phyloP scores from a whole-genome alignment of 2,113 vertebrate genomes.

The Psittacus erithacus region DNA sequence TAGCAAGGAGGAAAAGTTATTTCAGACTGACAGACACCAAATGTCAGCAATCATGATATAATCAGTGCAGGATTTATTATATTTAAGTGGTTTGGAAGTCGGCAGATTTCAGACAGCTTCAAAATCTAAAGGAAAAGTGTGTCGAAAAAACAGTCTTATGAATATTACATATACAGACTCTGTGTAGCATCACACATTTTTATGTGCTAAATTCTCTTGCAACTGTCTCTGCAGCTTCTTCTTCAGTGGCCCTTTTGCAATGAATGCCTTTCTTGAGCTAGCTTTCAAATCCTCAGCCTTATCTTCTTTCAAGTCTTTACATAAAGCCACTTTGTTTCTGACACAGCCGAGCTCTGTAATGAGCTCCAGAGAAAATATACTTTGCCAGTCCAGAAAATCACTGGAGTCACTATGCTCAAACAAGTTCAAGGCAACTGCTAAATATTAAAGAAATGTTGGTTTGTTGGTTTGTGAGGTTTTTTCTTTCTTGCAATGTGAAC shows the following conservation, averaged over 20 bases:
- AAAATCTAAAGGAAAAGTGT: conserved; percentile 34
- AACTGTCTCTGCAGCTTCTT: conserved; percentile 13
- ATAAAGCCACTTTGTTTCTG: conserved; percentile 2
- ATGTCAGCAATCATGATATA: conserved; percentile 69
- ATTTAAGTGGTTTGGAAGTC: conserved; percentile 65
- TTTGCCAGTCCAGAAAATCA: conserved; percentile 1
- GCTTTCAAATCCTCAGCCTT: background rate
- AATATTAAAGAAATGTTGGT: background rate
- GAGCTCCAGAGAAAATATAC: background rate
- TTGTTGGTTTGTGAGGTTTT: fast-evolving
- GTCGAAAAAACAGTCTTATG: conserved; percentile 40
- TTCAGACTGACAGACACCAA: conserved; percentile 61
- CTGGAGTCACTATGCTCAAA: background rate
- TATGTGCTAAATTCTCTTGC: conserved; percentile 24
- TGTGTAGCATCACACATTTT: background rate
- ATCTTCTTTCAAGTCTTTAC: background rate
- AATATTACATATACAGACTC: conserved; percentile 15
- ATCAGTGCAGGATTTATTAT: conserved; percentile 59
- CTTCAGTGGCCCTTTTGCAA: background rate
- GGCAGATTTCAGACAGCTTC: conserved; percentile 61
- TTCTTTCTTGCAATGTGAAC: background rate
- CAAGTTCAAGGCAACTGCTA: background rate
- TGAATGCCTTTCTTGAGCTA: background rate
- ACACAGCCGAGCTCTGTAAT: background rate
- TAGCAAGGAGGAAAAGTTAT: conserved; percentile 3